A percentile compares a stretch with the other conserved stretches of the same genome.
Conservation (phyloP, 2,888 invertebrate genomes). For the Brenthis daphne region DNA sequence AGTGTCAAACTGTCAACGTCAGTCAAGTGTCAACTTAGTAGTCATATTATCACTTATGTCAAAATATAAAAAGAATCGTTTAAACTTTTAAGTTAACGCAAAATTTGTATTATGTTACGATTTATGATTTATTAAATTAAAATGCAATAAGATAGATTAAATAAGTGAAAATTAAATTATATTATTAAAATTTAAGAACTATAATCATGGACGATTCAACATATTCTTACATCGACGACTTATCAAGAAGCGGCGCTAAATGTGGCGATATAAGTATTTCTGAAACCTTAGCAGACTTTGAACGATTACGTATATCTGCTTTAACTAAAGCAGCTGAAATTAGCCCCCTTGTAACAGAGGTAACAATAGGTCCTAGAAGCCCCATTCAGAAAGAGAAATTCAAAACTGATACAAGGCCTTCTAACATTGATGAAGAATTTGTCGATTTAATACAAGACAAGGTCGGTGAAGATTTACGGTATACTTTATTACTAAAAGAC, state of each 20-base stretch:
- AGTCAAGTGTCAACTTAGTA: too few relatives aligned
- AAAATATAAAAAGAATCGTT: too few relatives aligned
- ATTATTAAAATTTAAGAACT: neutral
- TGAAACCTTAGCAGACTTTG: slow-evolving; percentile 66
- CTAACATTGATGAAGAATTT: slow-evolving; percentile 53
- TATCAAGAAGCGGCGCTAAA: slow-evolving; percentile 46
- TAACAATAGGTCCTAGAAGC: slow-evolving; percentile 78
- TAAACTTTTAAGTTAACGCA: too few relatives aligned
- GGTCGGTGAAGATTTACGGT: slow-evolving; percentile 62
- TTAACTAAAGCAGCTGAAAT: slow-evolving; percentile 82
- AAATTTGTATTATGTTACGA: too few relatives aligned
- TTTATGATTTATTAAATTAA: too few relatives aligned
- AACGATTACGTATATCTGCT: slow-evolving; percentile 81
- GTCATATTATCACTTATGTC: too few relatives aligned
- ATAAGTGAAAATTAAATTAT: neutral
- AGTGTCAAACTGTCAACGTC: too few relatives aligned
- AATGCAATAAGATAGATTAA: neutral
- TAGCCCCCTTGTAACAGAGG: slow-evolving; percentile 74
- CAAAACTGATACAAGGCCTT: slow-evolving; percentile 36
- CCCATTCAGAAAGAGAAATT: slow-evolving; percentile 47
- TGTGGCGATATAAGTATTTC: slow-evolving; percentile 58
- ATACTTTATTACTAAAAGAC: slow-evolving; percentile 62
- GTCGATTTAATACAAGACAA: slow-evolving; percentile 56
- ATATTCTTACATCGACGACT: slow-evolving; percentile 46
- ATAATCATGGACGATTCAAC: slow-evolving; percentile 27